These are phyloP conservation scores for Amphibalanus amphitrite DNA, from an alignment of 1,140 invertebrate species.

Conservation along the genomic window DNA sequence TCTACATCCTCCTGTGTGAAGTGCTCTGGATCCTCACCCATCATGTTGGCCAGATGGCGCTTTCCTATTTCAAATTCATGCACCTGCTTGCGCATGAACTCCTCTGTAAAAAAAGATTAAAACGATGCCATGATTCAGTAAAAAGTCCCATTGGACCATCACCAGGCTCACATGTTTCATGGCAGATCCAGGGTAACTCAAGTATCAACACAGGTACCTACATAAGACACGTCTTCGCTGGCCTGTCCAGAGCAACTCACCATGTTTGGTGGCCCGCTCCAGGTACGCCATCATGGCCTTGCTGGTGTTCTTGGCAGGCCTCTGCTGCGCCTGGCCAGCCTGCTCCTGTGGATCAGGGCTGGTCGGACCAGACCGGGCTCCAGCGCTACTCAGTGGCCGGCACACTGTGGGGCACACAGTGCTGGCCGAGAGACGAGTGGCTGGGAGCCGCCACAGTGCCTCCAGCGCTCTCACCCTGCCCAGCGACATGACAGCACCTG, in stretches of 20 bases:
- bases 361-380: background rate
- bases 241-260: constrained; percentile 25
- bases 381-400: background rate
- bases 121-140: too few species aligned
- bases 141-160: too few species aligned
- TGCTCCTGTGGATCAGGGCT: background rate
- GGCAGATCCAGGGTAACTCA: background rate
- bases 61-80: constrained; percentile 77
- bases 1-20: constrained; percentile 77
- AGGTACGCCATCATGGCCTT: constrained; percentile 78
- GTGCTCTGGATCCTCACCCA: constrained; percentile 74
- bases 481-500: background rate
- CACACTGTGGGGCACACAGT: background rate
- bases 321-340: background rate
- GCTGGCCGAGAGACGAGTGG: too few species aligned
- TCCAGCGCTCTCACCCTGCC: background rate
- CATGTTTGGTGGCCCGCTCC: constrained; percentile 55
- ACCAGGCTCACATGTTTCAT: background rate
- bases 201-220: constrained; percentile 6
- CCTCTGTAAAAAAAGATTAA: constrained; percentile 32
- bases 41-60: constrained; percentile 93
- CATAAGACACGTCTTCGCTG: constrained; percentile 5
- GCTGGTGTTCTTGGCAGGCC: constrained; percentile 26
- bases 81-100: constrained; percentile 64
- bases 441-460: background rate